These are phyloP conservation scores for Drosophila seguyi DNA, from an alignment of 1,140 invertebrate genomes.

Conservation along the genomic window DNA sequence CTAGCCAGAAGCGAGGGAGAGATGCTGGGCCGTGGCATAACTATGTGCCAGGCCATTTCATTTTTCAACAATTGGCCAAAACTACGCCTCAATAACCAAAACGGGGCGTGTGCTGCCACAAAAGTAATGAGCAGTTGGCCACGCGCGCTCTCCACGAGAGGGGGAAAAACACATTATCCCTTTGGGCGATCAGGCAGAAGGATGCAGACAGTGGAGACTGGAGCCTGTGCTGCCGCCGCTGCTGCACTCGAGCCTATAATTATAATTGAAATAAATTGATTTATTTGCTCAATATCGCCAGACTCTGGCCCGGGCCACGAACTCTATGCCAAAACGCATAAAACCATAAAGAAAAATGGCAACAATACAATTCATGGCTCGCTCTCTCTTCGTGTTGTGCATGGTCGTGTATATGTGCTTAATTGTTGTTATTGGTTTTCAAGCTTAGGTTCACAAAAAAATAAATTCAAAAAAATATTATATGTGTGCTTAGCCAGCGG, in stretches of 20 bases:
- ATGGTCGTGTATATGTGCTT: slow-evolving; percentile 62
- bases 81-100: slow-evolving; percentile 70
- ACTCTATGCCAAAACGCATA: slow-evolving; percentile 82
- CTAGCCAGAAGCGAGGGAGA: slow-evolving; percentile 60
- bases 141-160: slow-evolving; percentile 63
- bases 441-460: slow-evolving; percentile 34
- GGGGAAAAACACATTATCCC: slow-evolving; percentile 37
- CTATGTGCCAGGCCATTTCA: slow-evolving; percentile 81
- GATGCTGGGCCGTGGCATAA: slow-evolving; percentile 53
- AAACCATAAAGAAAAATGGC: slow-evolving; percentile 83
- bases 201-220: slow-evolving; percentile 21
- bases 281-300: slow-evolving; percentile 73
- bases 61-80: slow-evolving; percentile 82
- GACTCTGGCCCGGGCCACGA: slow-evolving; percentile 16
- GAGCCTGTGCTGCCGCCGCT: slow-evolving; percentile 29
- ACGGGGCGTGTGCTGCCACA: slow-evolving; percentile 66
- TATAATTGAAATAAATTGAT: slow-evolving; percentile 84
- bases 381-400: slow-evolving; percentile 14
- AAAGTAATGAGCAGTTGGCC: slow-evolving; percentile 83
- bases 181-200: slow-evolving; percentile 38
- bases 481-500: slow-evolving; percentile 53
- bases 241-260: slow-evolving; percentile 72
- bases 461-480: slow-evolving; percentile 23
- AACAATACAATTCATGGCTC: slow-evolving; percentile 71
- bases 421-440: slow-evolving; percentile 81